These are phyloP conservation scores for Archocentrus centrarchus DNA, from an alignment of 2,113 vertebrate species.

Conservation along the genomic window DNA sequence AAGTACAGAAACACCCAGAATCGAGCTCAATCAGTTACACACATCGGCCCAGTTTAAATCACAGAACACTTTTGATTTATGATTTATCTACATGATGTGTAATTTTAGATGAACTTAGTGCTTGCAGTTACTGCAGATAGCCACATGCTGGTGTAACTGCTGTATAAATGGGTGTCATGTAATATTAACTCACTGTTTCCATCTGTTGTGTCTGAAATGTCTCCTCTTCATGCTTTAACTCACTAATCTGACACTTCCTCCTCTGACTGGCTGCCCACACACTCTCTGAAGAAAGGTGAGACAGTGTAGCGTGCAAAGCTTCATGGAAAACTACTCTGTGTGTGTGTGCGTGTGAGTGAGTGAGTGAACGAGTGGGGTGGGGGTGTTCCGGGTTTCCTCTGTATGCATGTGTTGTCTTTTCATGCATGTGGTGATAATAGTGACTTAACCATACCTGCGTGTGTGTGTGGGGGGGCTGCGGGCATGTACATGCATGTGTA, in stretches of 20 bases:
- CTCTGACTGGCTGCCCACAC: slow-evolving; percentile 41
- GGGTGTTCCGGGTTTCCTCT: background rate
- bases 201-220: slow-evolving; percentile 11
- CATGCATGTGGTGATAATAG: background rate
- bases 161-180: background rate
- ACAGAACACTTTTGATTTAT: background rate
- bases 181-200: slow-evolving; percentile 11
- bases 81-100: background rate
- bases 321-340: slow-evolving; percentile 42
- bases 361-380: background rate
- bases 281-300: slow-evolving; percentile 75
- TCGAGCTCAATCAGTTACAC: background rate
- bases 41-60: background rate
- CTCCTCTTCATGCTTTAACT: slow-evolving; percentile 4
- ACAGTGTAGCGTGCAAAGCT: slow-evolving; percentile 21
- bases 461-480: slow-evolving; percentile 15
- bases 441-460: slow-evolving; percentile 1
- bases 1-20: background rate
- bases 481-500: slow-evolving; percentile 50
- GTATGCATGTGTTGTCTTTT: background rate
- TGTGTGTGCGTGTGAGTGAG: background rate
- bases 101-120: background rate
- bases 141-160: background rate
- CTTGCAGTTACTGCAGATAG: no score
- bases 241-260: slow-evolving; percentile 49